Evolutionary conservation across 2,888 invertebrate genomes (phyloP), one percentile per base, ranked within the genome.

Genomic region (Andricus quercusramuli): DNA sequence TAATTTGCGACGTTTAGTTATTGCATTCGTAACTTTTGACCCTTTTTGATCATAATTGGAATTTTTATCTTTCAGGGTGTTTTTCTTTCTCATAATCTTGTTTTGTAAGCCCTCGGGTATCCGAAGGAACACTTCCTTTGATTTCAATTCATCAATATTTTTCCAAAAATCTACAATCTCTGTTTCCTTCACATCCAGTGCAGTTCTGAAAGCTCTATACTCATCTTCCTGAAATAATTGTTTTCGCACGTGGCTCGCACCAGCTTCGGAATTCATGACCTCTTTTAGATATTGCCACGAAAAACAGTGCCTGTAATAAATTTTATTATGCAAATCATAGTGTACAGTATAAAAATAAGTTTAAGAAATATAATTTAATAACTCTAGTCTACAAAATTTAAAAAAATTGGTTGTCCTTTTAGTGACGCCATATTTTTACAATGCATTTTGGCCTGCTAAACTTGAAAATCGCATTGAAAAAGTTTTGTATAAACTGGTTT

Each of bases 111-210:
- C 1, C 3, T 74, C 11, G 1, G 3, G 47, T 8, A 29, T 29
- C 64, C 25, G 64, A 64, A 17, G 25, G 29, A 64, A 64, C 64
- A 29, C 64, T 6, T 64, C 29, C 64, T 25, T 64, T 15, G 32
- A 56, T 56, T 74, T 56, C 3, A n/a, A n/a, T 56, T 74, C 13
- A 3, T n/a, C 32, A n/a, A 56, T 51, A n/a, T 74, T 56, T n/a
- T 32, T 74, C 32, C 56, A 74, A 37, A 74, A 56, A 1, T 51
- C 47, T 29, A 15, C 56, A n/a, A 74, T n/a, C 15, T 74, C 37
- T 15, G 74, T 56, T 56, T 74, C 74, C 29, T 74, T 32, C n/a
- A 74, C 56, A n/a, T 74, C 74, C 8, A 74, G n/a, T n/a, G 74
- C 74, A 15, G 37, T 56, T 74, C 15, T 74, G 32, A 56, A 74